Evolutionary conservation across 23 tunicate species (phyloP).

Genomic region (Trididemnum clinides): DNA sequence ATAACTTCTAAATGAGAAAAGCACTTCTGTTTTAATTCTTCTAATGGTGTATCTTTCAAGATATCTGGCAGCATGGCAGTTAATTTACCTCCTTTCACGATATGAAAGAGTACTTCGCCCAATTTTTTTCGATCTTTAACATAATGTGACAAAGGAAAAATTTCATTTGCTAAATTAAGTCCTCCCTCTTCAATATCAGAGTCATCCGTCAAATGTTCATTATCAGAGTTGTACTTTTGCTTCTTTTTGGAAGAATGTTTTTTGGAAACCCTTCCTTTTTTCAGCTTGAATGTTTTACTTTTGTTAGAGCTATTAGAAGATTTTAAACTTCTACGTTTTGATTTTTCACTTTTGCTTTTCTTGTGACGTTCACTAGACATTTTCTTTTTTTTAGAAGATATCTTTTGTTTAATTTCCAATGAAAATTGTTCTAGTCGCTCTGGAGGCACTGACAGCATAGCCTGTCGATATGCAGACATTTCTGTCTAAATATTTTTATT

Average conservation of each 20-base stretch:
- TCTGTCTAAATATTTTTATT: neutral
- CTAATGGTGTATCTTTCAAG: slow-evolving; percentile 55
- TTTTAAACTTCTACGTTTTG: neutral
- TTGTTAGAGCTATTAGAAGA: neutral
- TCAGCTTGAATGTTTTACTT: neutral
- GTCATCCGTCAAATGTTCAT: slow-evolving; percentile 48
- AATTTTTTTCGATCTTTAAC: slow-evolving; percentile 68
- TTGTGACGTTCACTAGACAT: slow-evolving; percentile 14
- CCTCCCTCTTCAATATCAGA: slow-evolving; percentile 83
- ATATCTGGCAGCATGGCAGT: slow-evolving; percentile 76
- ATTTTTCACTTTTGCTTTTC: slow-evolving; percentile 17
- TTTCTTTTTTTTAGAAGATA: slow-evolving; percentile 50
- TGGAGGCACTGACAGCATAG: slow-evolving; percentile 86
- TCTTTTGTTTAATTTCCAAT: slow-evolving; percentile 63
- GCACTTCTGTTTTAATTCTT: slow-evolving; percentile 60
- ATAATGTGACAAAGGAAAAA: slow-evolving; percentile 45
- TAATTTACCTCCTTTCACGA: slow-evolving; percentile 70
- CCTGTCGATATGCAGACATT: slow-evolving; percentile 82
- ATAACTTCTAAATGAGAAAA: slow-evolving; percentile 73
- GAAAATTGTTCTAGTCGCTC: slow-evolving; percentile 82
- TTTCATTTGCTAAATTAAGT: slow-evolving; percentile 47
- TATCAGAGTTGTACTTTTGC: slow-evolving; percentile 27
- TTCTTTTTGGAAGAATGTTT: neutral
- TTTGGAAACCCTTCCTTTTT: neutral
- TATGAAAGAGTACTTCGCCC: slow-evolving; percentile 45